Base-by-base conservation (phyloP, 2,113 vertebrate genomes). In the Mohoua ochrocephala region DNA sequence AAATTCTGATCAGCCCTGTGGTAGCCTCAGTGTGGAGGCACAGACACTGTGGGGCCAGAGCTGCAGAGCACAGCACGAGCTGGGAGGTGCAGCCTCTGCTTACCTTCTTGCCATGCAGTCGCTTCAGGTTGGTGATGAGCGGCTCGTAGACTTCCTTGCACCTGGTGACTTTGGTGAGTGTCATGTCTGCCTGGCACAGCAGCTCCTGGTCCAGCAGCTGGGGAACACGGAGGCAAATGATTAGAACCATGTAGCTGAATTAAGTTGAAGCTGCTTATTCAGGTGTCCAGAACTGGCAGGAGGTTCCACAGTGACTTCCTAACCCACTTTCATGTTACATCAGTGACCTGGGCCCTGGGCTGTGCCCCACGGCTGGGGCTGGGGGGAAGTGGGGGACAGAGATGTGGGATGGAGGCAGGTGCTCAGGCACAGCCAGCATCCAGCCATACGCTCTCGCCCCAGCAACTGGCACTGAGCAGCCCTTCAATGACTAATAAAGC, bases 141-240 rank as follows among this genome's bases (percentile, higher is more conserved):
- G 76, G 79, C 79, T 96, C 24, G 1, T 96, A 97, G 68, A 3
- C 28, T 0, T n/a, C 17, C 84, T 44, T 87, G 91, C 96, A 96
- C 5, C 12, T 19, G 31, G 76, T 84, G 82, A 96, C 83, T 11
- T 23, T 41, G 1, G 10, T 2, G 47, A 97, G 96, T 0, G 44
- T 85, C 3, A 0, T 1, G 6, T 68, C 64, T 33, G 95, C 96
- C 77, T 94, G 96, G 92, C 96, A 97, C 85, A 97, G 79, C 79
- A 94, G 56, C 41, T 89, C 76, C 60, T 85, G 2, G 1, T 93
- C 68, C 0, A 8, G 11, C 35, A 88, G 16, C 92, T 97, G 89
- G 15, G 1, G 7, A 17, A 57, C 10, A 42, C 0, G 0, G 37
- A 13, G 15, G 11, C 10, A 0, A 3, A 13, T 3, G 0, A 1